Base-by-base conservation (phyloP, 2,797 vertebrate genomes). In the Hybognathus amarus region DNA sequence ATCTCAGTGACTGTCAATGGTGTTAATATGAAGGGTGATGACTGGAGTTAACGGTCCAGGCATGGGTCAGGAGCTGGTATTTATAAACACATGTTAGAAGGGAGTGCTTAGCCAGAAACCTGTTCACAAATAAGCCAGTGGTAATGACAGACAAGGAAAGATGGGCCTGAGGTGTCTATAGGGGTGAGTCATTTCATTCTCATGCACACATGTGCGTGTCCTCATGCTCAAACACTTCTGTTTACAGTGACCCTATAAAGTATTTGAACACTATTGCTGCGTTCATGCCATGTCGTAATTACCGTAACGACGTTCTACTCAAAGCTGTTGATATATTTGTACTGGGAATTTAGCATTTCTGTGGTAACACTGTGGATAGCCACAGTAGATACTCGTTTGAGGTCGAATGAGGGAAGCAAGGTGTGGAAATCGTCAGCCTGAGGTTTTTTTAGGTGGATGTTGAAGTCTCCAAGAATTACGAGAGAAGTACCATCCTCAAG, bases 71-170 rank as follows among this genome's bases (percentile, higher is more conserved):
- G 56, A 63, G 47, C 71, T 56, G 38, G 68, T 84, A 84, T 87
- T 83, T 80, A 64, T 71, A 87, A 83, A 83, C 73, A 70, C 77
- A 67, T 85, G 77, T 81, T 68, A 83, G 68, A 12, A 40, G 27
- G 36, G 69, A 33, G 67, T 69, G 70, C 22, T 69, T 40, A 47
- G 69, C 42, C 52, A 77, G 70, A 83, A 63, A 52, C 75, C 10
- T 76, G 66, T 82, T 52, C 18, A 56, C 66, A 71, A 38, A 63
- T 82, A 64, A 73, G 52, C 66, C 33, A 54, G 40, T 70, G 27
- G 13, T 67, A 40, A 56, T 82, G 47, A 79, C 66, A 66, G 73
- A 77, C 42, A 13, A n/a, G 79, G 45, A 67, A 30, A 50, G 38
- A 67, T 69, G 13, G 17, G 24, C 20, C 70, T 36, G 18, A 69